These are phyloP conservation scores for Bradypus variegatus DNA, from an alignment of 2,797 vertebrate genomes.

Conservation along the genomic window DNA sequence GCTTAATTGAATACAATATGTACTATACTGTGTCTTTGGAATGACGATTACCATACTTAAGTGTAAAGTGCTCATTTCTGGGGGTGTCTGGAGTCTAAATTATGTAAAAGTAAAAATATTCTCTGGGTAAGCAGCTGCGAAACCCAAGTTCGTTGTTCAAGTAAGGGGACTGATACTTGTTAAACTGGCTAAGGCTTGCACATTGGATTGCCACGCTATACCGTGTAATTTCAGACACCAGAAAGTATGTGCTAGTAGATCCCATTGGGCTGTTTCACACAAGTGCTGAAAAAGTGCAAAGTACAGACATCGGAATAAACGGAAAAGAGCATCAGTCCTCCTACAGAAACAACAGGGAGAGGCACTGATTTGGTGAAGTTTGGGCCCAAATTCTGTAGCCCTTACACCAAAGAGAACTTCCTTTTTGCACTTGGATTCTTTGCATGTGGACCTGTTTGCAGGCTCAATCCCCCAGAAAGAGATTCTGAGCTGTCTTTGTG, in stretches of 20 bases:
- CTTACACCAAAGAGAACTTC: background rate
- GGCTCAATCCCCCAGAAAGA: constrained; percentile 49
- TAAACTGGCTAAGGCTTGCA: background rate
- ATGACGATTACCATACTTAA: constrained; percentile 36
- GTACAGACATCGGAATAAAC: background rate
- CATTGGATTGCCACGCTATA: background rate
- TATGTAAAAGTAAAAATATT: constrained; percentile 62
- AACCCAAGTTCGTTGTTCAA: background rate
- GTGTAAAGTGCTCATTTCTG: constrained; percentile 63
- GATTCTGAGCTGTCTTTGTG: constrained; percentile 58
- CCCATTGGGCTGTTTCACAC: background rate
- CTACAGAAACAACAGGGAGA: background rate
- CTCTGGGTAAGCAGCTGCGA: constrained; percentile 49
- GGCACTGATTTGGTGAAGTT: background rate
- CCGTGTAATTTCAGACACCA: constrained; percentile 16
- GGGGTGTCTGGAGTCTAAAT: constrained; percentile 53
- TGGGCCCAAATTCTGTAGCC: background rate
- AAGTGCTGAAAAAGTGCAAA: constrained; percentile 1
- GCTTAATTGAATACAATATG: constrained; percentile 57
- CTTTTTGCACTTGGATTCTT: constrained; percentile 9
- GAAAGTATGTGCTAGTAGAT: background rate
- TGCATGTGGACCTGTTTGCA: constrained; percentile 51
- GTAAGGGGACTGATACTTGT: background rate
- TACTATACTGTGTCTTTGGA: constrained; percentile 49
- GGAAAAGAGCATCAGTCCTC: background rate